Evolutionary conservation across 2,113 vertebrate genomes (phyloP).

Genomic region (Oxygymnocypris stewartii): DNA sequence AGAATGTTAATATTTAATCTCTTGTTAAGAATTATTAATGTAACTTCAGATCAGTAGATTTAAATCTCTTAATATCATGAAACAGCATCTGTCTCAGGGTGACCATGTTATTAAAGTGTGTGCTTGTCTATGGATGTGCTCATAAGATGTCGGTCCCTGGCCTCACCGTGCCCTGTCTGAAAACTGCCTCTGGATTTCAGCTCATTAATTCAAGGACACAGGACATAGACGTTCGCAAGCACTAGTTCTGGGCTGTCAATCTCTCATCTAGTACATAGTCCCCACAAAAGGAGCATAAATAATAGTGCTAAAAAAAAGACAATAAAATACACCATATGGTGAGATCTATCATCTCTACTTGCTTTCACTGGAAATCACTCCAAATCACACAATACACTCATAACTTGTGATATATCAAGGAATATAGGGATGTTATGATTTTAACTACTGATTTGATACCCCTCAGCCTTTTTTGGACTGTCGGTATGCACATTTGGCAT

Average conservation of each 20-base stretch:
- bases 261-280: constrained; percentile 1
- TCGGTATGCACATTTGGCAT: constrained; percentile 10
- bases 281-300: background rate
- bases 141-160: background rate
- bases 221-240: background rate
- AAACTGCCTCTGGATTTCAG: constrained; percentile 37
- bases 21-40: constrained; percentile 19
- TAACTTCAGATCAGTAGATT: background rate
- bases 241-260: constrained; percentile 40
- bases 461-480: background rate
- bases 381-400: background rate
- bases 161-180: constrained; percentile 18
- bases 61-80: background rate
- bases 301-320: background rate
- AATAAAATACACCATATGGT: background rate
- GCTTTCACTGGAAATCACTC: background rate
- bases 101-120: constrained; percentile 22
- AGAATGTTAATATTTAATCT: background rate
- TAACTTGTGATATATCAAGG: background rate
- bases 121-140: constrained; percentile 2
- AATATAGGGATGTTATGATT: background rate
- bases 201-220: constrained; percentile 43
- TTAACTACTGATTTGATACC: constrained; percentile 1
- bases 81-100: background rate
- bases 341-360: background rate